These are phyloP conservation scores for Pseudomyrmex cubaensis DNA, from an alignment of 1,140 invertebrate species.

Conservation along the genomic window DNA sequence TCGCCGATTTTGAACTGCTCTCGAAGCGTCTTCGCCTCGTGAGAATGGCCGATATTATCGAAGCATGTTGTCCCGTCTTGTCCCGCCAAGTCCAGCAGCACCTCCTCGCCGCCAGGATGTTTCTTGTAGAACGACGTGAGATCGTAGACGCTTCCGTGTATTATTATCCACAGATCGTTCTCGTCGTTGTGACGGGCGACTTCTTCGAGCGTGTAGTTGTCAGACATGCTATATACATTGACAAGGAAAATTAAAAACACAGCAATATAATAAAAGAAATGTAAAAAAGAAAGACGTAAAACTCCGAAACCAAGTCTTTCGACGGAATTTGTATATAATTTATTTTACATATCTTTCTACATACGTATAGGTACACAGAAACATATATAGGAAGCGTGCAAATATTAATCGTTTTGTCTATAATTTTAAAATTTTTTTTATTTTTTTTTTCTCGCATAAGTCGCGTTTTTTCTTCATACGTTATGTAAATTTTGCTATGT, in stretches of 20 bases:
- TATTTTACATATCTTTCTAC: no score
- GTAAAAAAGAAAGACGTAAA: background rate
- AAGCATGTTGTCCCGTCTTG: conserved; percentile 91
- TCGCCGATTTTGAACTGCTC: conserved; percentile 89
- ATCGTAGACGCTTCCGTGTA: conserved; percentile 87
- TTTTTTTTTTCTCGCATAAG: background rate
- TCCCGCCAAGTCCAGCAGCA: conserved; percentile 91
- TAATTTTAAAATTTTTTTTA: background rate
- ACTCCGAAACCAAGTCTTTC: no score
- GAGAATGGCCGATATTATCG: conserved; percentile 93
- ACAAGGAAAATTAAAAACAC: background rate
- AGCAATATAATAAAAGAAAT: no score
- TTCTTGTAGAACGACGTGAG: conserved; percentile 86
- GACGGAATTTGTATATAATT: no score
- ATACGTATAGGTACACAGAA: no score
- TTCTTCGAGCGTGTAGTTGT: conserved; percentile 84
- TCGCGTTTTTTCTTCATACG: background rate
- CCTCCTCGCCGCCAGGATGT: conserved; percentile 95
- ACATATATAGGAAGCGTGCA: no score
- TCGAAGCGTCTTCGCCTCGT: conserved; percentile 90
- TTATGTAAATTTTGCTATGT: background rate
- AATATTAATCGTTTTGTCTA: background rate
- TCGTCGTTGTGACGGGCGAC: conserved; percentile 81
- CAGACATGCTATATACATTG: conserved; percentile 69
- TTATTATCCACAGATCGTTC: conserved; percentile 84